Conservation (phyloP, 2,888 invertebrate genomes). For the Calephelis perditalis region DNA sequence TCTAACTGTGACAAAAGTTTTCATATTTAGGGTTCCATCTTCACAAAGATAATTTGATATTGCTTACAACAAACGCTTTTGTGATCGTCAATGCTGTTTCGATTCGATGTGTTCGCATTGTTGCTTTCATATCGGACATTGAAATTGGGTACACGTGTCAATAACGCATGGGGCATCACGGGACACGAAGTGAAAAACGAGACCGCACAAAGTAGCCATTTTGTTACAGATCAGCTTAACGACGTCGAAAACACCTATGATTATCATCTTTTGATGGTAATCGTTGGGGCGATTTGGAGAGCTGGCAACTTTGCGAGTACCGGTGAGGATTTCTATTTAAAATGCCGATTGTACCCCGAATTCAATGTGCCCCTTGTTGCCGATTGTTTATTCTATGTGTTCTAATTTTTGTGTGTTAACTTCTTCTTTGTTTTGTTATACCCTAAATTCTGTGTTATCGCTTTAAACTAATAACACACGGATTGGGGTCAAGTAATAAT, state of each 20-base stretch:
- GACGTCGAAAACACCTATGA: conserved; percentile 78
- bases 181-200: conserved; percentile 50
- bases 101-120: conserved; percentile 35
- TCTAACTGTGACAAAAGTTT: not conserved
- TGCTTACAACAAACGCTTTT: conserved; percentile 48
- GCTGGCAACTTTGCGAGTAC: conserved; percentile 64
- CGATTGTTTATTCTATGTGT: conserved; percentile 31
- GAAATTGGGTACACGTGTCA: conserved; percentile 39
- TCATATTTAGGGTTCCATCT: not conserved
- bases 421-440: conserved; percentile 26
- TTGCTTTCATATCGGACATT: conserved; percentile 35
- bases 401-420: conserved; percentile 30
- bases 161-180: conserved; percentile 61
- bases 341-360: conserved; percentile 48
- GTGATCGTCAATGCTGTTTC: conserved; percentile 47
- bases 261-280: conserved; percentile 78
- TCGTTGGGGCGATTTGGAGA: conserved; percentile 71
- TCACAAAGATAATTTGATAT: conserved; percentile 18
- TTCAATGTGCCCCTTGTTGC: conserved; percentile 49
- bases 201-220: conserved; percentile 74
- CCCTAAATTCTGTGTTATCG: not conserved
- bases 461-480: not conserved
- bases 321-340: conserved; percentile 69
- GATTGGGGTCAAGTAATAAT: not conserved
- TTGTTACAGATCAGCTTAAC: conserved; percentile 78